Conservation (phyloP, 64 coral and sea anemone genomes). For the Stichodactyla helianthus region DNA sequence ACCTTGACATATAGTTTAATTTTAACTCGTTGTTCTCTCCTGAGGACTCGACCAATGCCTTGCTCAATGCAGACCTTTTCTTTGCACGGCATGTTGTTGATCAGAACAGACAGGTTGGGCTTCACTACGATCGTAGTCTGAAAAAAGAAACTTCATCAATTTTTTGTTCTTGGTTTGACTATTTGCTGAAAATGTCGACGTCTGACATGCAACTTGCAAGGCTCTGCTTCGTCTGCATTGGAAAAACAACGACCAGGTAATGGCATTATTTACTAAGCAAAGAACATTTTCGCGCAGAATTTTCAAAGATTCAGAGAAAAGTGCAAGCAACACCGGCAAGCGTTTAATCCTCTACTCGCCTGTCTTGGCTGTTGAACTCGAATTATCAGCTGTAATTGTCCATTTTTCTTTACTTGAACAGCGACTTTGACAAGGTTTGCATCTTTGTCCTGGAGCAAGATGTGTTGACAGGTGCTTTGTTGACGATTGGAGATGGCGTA, state of each 20-base stretch:
- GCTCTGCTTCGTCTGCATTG: no score
- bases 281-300: no score
- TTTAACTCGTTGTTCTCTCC: background rate
- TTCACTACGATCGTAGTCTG: constrained; percentile 9
- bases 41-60: constrained; percentile 1
- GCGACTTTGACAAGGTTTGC: background rate
- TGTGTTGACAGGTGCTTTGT: background rate
- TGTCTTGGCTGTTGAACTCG: background rate
- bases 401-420: background rate
- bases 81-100: background rate
- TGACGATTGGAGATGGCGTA: background rate
- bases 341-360: background rate
- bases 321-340: no score
- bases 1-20: background rate
- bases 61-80: background rate
- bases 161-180: background rate
- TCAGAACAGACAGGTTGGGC: background rate
- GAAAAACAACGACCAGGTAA: no score
- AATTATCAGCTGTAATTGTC: background rate
- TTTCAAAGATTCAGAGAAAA: no score
- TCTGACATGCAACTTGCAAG: no score
- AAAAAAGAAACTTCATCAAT: background rate
- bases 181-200: no score
- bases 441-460: background rate
- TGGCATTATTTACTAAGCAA: no score